Evolutionary conservation across 2,888 invertebrate species (phyloP).

Genomic region (Drosophila phalerata): DNA sequence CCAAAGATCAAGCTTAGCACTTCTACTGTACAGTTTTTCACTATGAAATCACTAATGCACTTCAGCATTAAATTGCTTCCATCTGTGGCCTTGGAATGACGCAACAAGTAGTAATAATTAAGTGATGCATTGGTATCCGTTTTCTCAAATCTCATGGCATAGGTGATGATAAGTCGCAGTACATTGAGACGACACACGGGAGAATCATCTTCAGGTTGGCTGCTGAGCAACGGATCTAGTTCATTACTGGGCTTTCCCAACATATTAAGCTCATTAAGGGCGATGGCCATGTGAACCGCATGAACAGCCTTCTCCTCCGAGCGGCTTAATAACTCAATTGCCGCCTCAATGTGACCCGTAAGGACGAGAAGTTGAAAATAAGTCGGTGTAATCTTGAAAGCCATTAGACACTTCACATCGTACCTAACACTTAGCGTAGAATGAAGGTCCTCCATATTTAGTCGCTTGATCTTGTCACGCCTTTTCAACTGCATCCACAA

Average conservation of each 20-base stretch:
- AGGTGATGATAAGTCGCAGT: slow-evolving; percentile 93
- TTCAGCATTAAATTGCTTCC: slow-evolving; percentile 94
- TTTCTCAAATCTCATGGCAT: slow-evolving; percentile 95
- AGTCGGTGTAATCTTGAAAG: slow-evolving; percentile 94
- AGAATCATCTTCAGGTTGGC: slow-evolving; percentile 84
- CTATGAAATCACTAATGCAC: slow-evolving; percentile 92
- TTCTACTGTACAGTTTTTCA: slow-evolving; percentile 91
- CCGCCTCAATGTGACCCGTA: slow-evolving; percentile 98
- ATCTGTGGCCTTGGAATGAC: slow-evolving; percentile 91
- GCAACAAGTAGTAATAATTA: slow-evolving; percentile 90
- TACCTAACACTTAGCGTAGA: slow-evolving; percentile 93
- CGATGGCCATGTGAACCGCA: slow-evolving; percentile 96
- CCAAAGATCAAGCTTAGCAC: slow-evolving; percentile 88
- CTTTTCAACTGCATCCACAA: slow-evolving; percentile 95
- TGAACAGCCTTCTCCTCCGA: slow-evolving; percentile 89
- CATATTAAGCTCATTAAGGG: slow-evolving; percentile 93
- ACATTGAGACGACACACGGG: slow-evolving; percentile 94
- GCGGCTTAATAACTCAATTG: slow-evolving; percentile 95
- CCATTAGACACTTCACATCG: slow-evolving; percentile 96
- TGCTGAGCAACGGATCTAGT: slow-evolving; percentile 88
- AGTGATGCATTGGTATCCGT: slow-evolving; percentile 95
- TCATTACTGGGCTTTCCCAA: slow-evolving; percentile 91
- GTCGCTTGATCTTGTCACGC: slow-evolving; percentile 86
- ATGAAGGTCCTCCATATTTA: slow-evolving; percentile 93
- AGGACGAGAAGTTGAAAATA: slow-evolving; percentile 93